phyloP scores from a whole-genome alignment of 2,888 invertebrate species.

The Macrophya alboannulata region DNA sequence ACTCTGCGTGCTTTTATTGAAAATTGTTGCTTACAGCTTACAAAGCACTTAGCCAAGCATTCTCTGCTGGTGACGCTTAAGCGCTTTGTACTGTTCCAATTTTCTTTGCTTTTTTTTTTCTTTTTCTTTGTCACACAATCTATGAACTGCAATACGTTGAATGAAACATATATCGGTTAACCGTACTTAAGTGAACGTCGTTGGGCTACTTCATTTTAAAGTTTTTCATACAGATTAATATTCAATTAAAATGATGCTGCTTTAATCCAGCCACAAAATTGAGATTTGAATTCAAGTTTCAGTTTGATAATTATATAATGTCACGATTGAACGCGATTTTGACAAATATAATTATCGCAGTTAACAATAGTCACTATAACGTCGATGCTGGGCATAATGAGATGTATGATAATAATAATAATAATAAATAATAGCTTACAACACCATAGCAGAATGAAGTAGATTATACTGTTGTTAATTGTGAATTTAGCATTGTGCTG shows the following conservation, averaged over 20 bases:
- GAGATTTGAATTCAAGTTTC: conserved; percentile 3
- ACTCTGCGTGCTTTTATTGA: conserved; percentile 20
- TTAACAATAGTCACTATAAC: not conserved
- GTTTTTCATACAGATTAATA: not conserved
- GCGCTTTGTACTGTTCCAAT: conserved; percentile 20
- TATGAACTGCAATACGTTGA: not conserved
- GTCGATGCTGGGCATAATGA: not conserved
- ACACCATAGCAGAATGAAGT: not conserved
- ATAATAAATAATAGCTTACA: conserved; percentile 30
- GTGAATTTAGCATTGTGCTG: conserved; percentile 2
- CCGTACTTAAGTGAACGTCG: not conserved
- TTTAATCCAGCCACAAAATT: not conserved
- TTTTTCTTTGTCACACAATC: not conserved
- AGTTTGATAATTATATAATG: not conserved
- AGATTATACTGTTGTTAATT: conserved; percentile 1
- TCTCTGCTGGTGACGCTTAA: conserved; percentile 18
- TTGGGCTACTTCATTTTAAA: not conserved
- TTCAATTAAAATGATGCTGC: not conserved
- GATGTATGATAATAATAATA: conserved; percentile 7
- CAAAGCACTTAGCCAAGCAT: conserved; percentile 37
- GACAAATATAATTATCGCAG: conserved; percentile 20
- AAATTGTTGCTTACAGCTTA: conserved; percentile 34
- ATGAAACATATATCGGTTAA: not conserved
- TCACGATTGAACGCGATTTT: not conserved
- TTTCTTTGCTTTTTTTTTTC: not conserved